These are phyloP conservation scores for Burhinus bistriatus DNA, from an alignment of 2,113 vertebrate species.

Conservation along the genomic window DNA sequence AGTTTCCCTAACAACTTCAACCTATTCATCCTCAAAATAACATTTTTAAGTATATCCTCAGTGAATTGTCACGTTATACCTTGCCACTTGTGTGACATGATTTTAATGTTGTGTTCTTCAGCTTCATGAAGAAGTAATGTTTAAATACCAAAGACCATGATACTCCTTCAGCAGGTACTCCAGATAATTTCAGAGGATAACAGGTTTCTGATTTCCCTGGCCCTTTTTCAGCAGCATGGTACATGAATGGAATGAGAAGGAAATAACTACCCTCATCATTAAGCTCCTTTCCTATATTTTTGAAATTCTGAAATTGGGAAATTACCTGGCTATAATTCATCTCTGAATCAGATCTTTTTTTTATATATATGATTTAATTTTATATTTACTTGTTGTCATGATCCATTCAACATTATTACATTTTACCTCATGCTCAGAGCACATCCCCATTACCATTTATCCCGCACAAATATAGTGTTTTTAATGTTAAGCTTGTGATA, in stretches of 20 bases:
- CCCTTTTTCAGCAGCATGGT: background rate
- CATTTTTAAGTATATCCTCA: background rate
- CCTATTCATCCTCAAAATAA: background rate
- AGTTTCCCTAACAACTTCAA: background rate
- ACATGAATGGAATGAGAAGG: background rate
- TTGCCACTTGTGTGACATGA: background rate
- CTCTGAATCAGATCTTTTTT: background rate
- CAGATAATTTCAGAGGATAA: background rate
- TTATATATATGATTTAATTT: background rate
- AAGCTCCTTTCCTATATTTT: background rate
- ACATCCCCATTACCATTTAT: background rate
- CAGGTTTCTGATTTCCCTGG: background rate
- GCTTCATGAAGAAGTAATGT: background rate
- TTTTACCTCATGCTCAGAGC: background rate
- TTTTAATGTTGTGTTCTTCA: background rate
- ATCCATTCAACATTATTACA: background rate
- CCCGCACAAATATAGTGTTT: background rate
- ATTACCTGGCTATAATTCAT: background rate
- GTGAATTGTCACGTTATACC: background rate
- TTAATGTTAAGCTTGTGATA: background rate
- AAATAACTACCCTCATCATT: background rate
- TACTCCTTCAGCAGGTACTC: background rate
- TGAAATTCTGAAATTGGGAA: background rate
- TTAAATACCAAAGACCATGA: background rate
- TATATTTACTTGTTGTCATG: background rate